Conservation (phyloP, 2,113 vertebrate species). For the Eclectus roratus region DNA sequence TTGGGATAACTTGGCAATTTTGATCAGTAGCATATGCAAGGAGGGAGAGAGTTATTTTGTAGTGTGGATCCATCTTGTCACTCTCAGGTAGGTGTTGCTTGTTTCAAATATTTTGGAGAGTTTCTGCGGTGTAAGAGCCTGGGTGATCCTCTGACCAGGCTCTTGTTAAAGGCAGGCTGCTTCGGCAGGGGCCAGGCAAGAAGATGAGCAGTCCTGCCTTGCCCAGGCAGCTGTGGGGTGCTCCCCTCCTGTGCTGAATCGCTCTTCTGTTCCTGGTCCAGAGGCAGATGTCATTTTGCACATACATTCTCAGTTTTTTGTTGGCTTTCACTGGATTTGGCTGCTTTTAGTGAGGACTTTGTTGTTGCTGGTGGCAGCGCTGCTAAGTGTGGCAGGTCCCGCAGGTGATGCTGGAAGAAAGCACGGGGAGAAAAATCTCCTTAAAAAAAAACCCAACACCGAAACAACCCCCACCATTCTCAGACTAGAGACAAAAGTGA, state of each 20-base stretch:
- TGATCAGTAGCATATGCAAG: constrained; percentile 24
- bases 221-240: neutral
- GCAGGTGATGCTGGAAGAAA: neutral
- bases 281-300: constrained; percentile 33
- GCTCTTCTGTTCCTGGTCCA: neutral
- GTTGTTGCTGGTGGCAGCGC: rapidly evolving
- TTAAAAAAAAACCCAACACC: neutral
- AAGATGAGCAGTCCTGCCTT: neutral
- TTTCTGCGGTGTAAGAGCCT: neutral
- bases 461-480: neutral
- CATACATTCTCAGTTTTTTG: constrained; percentile 3
- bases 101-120: neutral
- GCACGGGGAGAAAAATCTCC: neutral
- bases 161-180: neutral
- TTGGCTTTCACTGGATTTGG: neutral
- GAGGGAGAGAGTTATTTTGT: neutral
- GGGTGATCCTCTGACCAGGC: neutral
- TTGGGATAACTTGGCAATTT: constrained; percentile 29
- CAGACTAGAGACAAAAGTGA: neutral
- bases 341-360: neutral
- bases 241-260: neutral
- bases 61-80: neutral
- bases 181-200: rapidly evolving
- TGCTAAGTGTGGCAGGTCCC: neutral
- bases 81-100: neutral